phyloP scores from a whole-genome alignment of 2,797 vertebrate species.

The Clarias platycephalus region DNA sequence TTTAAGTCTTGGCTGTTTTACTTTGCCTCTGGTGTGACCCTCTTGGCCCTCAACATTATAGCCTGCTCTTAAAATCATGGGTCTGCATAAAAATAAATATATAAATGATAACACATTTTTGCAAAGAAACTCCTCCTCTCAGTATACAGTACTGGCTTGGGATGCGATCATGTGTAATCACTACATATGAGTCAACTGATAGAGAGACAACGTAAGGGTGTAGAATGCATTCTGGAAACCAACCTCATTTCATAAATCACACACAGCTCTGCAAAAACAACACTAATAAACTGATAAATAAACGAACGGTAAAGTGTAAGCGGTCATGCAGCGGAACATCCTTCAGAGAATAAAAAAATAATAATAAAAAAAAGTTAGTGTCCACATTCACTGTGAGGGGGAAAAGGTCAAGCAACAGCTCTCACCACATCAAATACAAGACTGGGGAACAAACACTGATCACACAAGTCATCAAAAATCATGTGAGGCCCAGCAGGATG shows the following conservation, averaged over 20 bases:
- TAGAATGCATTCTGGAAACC: not conserved
- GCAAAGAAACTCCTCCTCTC: constrained; percentile 19
- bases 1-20: not conserved
- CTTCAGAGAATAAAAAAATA: constrained; percentile 32
- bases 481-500: not conserved
- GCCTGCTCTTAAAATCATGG: not conserved
- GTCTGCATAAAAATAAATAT: not conserved
- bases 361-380: constrained; percentile 30
- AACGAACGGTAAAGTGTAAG: constrained; percentile 36
- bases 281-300: constrained; percentile 2
- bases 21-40: not conserved
- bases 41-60: not conserved
- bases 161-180: not conserved
- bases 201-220: constrained; percentile 7
- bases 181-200: not conserved
- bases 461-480: not conserved
- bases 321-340: constrained; percentile 42
- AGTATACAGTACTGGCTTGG: not conserved
- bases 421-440: constrained; percentile 41
- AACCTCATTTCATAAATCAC: constrained; percentile 17
- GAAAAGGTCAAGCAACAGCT: constrained; percentile 34
- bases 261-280: constrained; percentile 3
- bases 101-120: not conserved
- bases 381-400: constrained; percentile 18
- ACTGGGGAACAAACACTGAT: not conserved